Base-by-base conservation (phyloP, 2,888 invertebrate species). In the Ochropleura leucogaster region DNA sequence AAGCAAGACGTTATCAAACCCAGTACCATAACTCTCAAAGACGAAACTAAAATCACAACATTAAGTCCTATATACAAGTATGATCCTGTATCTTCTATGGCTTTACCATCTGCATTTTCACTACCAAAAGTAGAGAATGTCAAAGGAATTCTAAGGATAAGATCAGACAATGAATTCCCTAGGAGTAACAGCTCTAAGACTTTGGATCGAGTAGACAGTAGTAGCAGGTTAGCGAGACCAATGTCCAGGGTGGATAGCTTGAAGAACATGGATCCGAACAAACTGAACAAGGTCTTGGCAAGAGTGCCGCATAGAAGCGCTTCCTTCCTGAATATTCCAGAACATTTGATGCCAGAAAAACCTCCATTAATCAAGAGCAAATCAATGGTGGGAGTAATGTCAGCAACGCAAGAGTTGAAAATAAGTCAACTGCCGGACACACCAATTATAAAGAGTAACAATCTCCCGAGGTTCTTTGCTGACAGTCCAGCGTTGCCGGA, bases 261-360 rank as follows among this genome's bases (percentile, higher is more conserved):
- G 6, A 96, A 96, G 70, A 95, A 89, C 76, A 93, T 96, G 64
- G 96, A 96, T 78, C 95, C 96, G 0, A 90, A 83, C 5, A 95
- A 94, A 89, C 91, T 96, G 0, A 96, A 95, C 67, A 96, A 93
- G 80, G 94, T 96, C 0, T 79, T 96, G 77, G 89, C 94, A 1
- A 93, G 95, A 86, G 93, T 96, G 4, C 96, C 96, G 1, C 94
- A 95, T 77, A 92, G 96, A 87, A 96, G 96, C 63, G 96, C 96
- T 0, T 96, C 96, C 0, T 96, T 96, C 90, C 83, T 96, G 3
- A 96, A 96, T 46, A 95, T 96, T 60, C 96, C 96, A 8, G 94
- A 94, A 72, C 95, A 96, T 87, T 87, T 96, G 40, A 86, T 90
- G 0, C 95, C 96, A 16, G 93, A 93, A 55, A 95, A 95, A 77